Base-by-base conservation (phyloP, 2,888 invertebrate species). In the Stratiomys singularior region DNA sequence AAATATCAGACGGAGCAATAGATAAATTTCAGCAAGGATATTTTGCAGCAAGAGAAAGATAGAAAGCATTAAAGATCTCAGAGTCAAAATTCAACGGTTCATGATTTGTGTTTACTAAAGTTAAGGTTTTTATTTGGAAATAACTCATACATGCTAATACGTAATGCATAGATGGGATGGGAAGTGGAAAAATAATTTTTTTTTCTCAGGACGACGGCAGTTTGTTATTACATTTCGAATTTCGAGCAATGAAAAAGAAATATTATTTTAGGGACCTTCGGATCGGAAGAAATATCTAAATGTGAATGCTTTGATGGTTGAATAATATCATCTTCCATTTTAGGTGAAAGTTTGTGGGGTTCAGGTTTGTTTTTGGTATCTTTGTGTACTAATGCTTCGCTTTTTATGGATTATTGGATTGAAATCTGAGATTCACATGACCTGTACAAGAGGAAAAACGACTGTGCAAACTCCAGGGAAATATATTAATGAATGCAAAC, bases 21-120 rank as follows among this genome's bases (percentile, higher is more conserved):
- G 69, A 69, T 69, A 69, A 46, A 46, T 46, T 46, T 47, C 25
- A 46, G 15, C 30, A n/a, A 46, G 25, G 27, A 69, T 37, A 37
- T 37, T 37, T 37, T 37, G 37, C 5, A 37, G 37, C 5, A 37
- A 9, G 37, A 37, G 37, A 37, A 9, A 37, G 37, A 37, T 9
- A 37, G 3, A 37, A 37, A 37, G 37, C 37, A 69, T 25, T 46
- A 30, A 64, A 64, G 27, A 64, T 64, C n/a, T n/a, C 30, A 25
- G 30, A 69, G 69, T 69, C 47, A 69, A 69, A 69, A 69, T 69
- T 69, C 69, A 69, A 30, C 69, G 30, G 69, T 69, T 44, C 67
- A 46, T 67, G 67, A 67, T 67, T 67, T 46, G 69, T 69, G 69
- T 69, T 69, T 69, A 69, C 30, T 69, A 25, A 47, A 69, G 69